These are phyloP conservation scores for Barypeithes pellucidus DNA, from an alignment of 2,888 invertebrate species.

Conservation along the genomic window DNA sequence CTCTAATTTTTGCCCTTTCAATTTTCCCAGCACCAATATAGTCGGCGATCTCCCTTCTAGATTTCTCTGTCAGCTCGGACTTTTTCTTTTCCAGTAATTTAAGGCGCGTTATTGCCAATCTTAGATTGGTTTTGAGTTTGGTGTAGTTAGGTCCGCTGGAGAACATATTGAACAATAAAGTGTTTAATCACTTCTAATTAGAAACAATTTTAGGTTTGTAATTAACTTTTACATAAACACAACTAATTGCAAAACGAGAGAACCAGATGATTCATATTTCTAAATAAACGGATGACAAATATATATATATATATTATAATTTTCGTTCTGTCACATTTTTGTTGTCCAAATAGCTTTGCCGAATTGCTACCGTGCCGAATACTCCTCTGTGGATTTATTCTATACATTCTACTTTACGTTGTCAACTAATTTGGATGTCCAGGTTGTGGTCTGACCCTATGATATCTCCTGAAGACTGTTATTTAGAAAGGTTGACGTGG, in stretches of 20 bases:
- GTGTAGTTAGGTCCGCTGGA: conserved; percentile 94
- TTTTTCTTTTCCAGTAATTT: conserved; percentile 98
- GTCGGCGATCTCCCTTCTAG: conserved; percentile 97
- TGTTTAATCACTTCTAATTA: conserved; percentile 1
- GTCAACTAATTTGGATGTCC: no score
- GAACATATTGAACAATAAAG: conserved; percentile 78
- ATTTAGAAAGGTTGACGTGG: no score
- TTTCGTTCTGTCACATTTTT: no score
- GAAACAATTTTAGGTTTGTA: neutral
- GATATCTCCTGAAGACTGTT: no score
- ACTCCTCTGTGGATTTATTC: no score
- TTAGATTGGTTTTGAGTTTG: conserved; percentile 96
- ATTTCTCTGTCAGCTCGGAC: conserved; percentile 95
- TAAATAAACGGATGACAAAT: conserved; percentile 28
- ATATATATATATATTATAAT: no score
- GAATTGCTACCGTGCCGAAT: no score
- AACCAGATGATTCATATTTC: neutral
- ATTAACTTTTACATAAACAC: neutral
- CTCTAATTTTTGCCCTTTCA: conserved; percentile 95
- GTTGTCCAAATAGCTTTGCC: no score
- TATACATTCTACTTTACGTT: no score
- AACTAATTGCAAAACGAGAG: neutral
- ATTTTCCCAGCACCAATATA: conserved; percentile 89
- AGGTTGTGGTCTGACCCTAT: no score
- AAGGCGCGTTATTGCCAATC: conserved; percentile 93